Conservation (phyloP, 92 coral and sea anemone species). For the Scolanthus callimorphus region DNA sequence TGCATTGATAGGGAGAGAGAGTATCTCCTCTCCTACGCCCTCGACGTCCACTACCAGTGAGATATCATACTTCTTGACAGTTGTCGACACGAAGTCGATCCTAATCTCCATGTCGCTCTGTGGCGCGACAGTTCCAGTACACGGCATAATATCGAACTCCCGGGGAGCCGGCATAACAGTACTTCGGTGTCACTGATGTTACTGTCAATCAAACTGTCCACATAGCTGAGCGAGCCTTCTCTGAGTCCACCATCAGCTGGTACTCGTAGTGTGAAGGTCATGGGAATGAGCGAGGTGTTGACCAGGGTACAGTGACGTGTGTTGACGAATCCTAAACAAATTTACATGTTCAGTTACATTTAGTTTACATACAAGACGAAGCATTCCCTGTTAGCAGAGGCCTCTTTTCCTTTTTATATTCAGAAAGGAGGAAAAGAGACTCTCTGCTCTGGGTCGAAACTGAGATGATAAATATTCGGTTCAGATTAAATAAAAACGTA, state of each 20-base stretch:
- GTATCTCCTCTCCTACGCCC: constrained; percentile 93
- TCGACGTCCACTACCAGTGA: constrained; percentile 95
- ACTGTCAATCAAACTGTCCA: constrained; percentile 72
- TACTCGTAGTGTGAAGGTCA: constrained; percentile 87
- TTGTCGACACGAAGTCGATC: constrained; percentile 90
- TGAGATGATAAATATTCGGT: no score
- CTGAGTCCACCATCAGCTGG: constrained; percentile 81
- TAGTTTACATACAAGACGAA: no score
- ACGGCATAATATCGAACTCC: constrained; percentile 87
- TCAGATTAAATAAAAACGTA: no score
- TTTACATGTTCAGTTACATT: no score
- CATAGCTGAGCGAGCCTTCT: constrained; percentile 36
- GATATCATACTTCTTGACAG: constrained; percentile 94
- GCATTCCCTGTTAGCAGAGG: no score
- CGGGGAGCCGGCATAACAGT: constrained; percentile 47
- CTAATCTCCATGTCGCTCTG: constrained; percentile 75
- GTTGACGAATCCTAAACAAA: constrained; percentile 97
- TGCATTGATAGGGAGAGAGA: constrained; percentile 89
- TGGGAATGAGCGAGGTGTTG: constrained; percentile 95
- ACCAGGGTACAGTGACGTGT: constrained; percentile 73
- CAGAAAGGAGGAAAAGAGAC: no score
- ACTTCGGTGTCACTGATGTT: constrained; percentile 65
- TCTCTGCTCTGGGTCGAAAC: no score
- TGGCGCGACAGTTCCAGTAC: constrained; percentile 72
- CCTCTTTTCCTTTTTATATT: no score